Base-by-base conservation (phyloP, 2,797 vertebrate species). In the Taeniopygia guttata region DNA sequence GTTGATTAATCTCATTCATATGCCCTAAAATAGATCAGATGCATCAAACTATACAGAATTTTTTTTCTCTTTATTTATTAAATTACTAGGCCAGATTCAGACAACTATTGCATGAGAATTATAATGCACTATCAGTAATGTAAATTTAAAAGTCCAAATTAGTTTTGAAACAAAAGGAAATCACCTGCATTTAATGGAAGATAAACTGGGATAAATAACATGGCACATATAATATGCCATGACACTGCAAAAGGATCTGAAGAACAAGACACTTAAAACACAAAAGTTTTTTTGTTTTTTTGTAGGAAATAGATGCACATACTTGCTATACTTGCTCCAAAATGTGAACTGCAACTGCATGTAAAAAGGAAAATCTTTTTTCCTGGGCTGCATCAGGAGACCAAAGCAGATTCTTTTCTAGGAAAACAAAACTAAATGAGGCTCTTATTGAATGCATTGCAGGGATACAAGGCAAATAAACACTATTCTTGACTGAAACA, bases 281-380 rank as follows among this genome's bases (percentile, higher is more conserved):
- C 15, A 75, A 54, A 56, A 30, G 5, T 42, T 30, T 42, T 62
- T 62, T 42, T 60, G 3, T 3, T 30, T 42, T 84, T 84, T 56
- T 27, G 6, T 48, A 54, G 4, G 7, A 55, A 49, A 81, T 7
- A 56, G 19, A 29, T 52, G 4, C 13, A 32, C 5, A 13, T n/a
- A 11, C 13, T 74, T 84, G 18, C 27, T 16, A 6, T 22, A 10
- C 16, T 81, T 81, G 29, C 2, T 79, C 15, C 17, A 36, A 49
- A 60, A 74, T 14, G 7, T 0, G 0, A 72, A 78, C 7, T 46
- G 30, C 14, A 64, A 11, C 36, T 68, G n/a, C 14, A 13, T 0
- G 0, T 45, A 16, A 56, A 25, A 69, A 11, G 3, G 21, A 13
- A 91, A 89, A 49, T 48, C 2, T 9, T 85, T 74, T 60, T 66